Conservation (phyloP, 2,888 invertebrate genomes). For the Callyntrura sp. region DNA sequence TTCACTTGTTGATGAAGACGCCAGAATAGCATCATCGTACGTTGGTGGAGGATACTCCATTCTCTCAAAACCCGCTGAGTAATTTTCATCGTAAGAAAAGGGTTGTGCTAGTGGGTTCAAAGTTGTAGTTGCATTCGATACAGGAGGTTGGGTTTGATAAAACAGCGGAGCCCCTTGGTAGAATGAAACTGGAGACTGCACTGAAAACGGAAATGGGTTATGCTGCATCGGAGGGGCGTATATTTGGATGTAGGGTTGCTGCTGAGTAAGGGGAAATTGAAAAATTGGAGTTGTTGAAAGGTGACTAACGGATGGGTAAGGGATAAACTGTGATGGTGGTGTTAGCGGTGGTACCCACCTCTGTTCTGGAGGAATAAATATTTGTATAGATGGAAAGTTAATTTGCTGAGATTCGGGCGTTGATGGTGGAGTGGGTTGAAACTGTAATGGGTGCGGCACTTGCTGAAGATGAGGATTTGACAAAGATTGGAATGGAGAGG, state of each 20-base stretch:
- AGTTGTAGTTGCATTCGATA: neutral
- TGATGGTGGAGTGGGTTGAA: neutral
- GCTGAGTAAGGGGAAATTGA: constrained; percentile 3
- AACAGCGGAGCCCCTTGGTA: constrained; percentile 44
- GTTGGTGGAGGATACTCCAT: neutral
- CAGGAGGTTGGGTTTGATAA: constrained; percentile 30
- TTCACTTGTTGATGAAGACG: neutral
- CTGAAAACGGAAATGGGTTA: neutral
- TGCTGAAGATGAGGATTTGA: neutral
- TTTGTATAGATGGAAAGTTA: constrained; percentile 36
- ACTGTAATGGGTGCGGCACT: neutral
- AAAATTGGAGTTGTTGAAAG: neutral
- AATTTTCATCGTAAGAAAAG: neutral
- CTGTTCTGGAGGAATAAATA: constrained; percentile 49
- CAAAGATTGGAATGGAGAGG: neutral
- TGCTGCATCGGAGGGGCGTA: neutral
- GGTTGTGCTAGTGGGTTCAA: neutral
- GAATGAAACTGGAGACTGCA: constrained; percentile 8
- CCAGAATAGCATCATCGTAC: constrained; percentile 28
- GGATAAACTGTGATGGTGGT: constrained; percentile 6
- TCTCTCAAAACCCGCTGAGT: neutral
- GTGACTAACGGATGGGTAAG: neutral
- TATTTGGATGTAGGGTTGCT: neutral
- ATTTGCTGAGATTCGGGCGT: neutral
- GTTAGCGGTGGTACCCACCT: neutral